A percentile compares a stretch with the other conserved stretches of the same genome.
Conservation (phyloP, 2,888 invertebrate species). For the Synanthedon formicaeformis region DNA sequence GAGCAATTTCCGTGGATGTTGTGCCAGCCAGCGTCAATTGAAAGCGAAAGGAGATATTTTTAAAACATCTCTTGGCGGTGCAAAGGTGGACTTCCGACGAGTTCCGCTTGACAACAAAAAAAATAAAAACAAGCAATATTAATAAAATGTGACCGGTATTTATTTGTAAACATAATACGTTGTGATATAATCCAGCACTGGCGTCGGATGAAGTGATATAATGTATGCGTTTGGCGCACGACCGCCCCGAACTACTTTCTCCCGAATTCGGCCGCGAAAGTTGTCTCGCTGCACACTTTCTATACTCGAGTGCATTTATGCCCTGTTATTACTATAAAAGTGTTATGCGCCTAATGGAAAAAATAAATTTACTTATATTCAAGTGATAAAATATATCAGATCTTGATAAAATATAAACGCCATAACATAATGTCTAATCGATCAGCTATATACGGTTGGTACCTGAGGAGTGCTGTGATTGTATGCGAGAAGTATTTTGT, state of each 20-base stretch:
- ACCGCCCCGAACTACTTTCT: slow-evolving; percentile 59
- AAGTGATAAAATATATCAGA: too few species aligned
- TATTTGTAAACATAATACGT: not conserved
- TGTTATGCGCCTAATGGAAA: not conserved
- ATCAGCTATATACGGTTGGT: too few species aligned
- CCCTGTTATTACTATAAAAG: not conserved
- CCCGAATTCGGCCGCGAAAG: slow-evolving; percentile 70
- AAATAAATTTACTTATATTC: too few species aligned
- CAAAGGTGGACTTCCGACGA: slow-evolving; percentile 13
- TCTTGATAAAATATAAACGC: too few species aligned
- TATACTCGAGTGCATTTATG: slow-evolving; percentile 46
- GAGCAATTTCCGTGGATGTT: slow-evolving; percentile 40
- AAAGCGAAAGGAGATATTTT: slow-evolving; percentile 51
- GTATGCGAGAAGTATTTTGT: too few species aligned
- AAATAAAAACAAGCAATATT: not conserved
- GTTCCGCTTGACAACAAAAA: slow-evolving; percentile 29
- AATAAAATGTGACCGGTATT: not conserved
- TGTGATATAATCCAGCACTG: slow-evolving; percentile 54
- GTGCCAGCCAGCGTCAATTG: slow-evolving; percentile 31
- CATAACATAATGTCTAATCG: too few species aligned
- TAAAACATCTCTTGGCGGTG: slow-evolving; percentile 25
- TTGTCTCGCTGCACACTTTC: slow-evolving; percentile 64
- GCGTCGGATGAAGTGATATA: slow-evolving; percentile 59
- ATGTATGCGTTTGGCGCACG: slow-evolving; percentile 42
- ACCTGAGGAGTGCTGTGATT: too few species aligned